Evolutionary conservation across 1,140 invertebrate genomes (phyloP), one percentile per base, ranked within the genome.

Genomic region (Caerostris darwini): DNA sequence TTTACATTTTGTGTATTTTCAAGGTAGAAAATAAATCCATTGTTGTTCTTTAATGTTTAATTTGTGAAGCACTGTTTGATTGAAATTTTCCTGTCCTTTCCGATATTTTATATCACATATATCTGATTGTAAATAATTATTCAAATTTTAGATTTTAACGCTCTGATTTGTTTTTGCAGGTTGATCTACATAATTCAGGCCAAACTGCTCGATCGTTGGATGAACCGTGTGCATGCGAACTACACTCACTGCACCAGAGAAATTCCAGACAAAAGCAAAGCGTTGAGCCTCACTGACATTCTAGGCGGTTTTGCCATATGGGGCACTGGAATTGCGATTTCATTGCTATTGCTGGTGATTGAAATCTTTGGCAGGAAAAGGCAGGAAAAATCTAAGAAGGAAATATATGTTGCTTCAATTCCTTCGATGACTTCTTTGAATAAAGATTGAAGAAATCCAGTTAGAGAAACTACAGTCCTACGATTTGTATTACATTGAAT

Each of bases 301-400:
- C 19, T 87, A 5, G 85, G 85, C 7, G 85, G 57, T 7, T 87
- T 87, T n/a, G 7, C 64, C 7, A 59, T 87, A 14, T 87, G 85
- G 85, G 85, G 12, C 34, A 34, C 34, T 34, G 34, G 34, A 34
- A 34, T 34, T 2, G 34, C 34, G 53, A 87, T 87, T 59, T 87
- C 85, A 7, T 14, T 19, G n/a, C n/a, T 64, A 8, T 0, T 58
- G 2, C 5, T 83, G 14, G 3, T 58, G 0, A 3, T 4, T 7
- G 82, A 83, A 19, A 14, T 77, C 2, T 12, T 77, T 5, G 34
- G 53, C 8, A 53, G 3, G 3, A 50, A 2, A 3, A 50, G 71
- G 14, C 4, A 53, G 5, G 53, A 10, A 50, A 53, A 10, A 50
- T 4, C 12, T 7, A 77, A 77, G 50, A 77, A 34, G 7, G 5